Conservation (phyloP, 2,797 vertebrate species). For the Chromobotia macracanthus region DNA sequence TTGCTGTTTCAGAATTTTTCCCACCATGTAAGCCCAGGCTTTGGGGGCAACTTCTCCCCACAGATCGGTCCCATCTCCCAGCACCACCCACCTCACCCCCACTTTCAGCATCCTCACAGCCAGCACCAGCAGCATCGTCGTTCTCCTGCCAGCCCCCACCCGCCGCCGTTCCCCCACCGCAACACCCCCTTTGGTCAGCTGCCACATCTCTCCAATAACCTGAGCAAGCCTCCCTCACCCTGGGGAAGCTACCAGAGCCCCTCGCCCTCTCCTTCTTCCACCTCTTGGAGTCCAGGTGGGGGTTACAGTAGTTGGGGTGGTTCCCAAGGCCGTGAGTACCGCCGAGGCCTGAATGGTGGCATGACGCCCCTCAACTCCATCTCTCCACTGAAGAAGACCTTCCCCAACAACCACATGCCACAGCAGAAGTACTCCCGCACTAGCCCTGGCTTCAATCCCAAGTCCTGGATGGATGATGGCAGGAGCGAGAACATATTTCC, state of each 20-base stretch:
- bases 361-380: constrained; percentile 98
- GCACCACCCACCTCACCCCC: constrained; percentile 93
- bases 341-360: constrained; percentile 92
- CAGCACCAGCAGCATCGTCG: constrained; percentile 98
- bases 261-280: constrained; percentile 92
- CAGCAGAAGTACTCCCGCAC: constrained; percentile 96
- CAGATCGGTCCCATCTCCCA: constrained; percentile 96
- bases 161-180: constrained; percentile 80
- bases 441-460: constrained; percentile 94
- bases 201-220: constrained; percentile 97
- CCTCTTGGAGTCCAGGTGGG: constrained; percentile 95
- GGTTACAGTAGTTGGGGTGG: constrained; percentile 96
- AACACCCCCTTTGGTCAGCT: constrained; percentile 92
- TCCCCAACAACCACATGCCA: constrained; percentile 96
- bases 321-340: constrained; percentile 96
- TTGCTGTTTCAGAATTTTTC: constrained; percentile 99
- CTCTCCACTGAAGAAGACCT: constrained; percentile 98
- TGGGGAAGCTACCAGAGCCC: constrained; percentile 99
- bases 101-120: constrained; percentile 94
- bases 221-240: constrained; percentile 96
- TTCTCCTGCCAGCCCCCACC: constrained; percentile 96
- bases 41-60: constrained; percentile 97
- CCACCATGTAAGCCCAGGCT: constrained; percentile 96
- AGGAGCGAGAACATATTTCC: constrained; percentile 97
- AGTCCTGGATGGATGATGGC: constrained; percentile 98